Conservation (phyloP, 2,888 invertebrate genomes). For the Andrena marginata region DNA sequence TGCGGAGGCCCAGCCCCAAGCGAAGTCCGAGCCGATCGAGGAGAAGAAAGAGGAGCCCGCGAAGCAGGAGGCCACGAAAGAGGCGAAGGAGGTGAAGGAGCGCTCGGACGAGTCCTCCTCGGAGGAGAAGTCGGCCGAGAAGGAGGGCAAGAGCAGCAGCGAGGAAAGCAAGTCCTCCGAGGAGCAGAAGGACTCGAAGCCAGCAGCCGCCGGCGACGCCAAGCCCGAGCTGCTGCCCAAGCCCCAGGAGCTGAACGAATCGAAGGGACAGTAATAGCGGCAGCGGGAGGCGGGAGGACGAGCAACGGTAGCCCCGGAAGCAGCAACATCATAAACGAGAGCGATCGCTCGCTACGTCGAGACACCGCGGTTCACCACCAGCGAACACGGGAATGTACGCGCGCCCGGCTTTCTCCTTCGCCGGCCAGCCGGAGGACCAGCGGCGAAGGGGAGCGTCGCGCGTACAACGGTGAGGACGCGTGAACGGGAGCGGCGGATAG, state of each 20-base stretch:
- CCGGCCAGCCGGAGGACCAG: slow-evolving; percentile 29
- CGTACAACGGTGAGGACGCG: slow-evolving; percentile 51
- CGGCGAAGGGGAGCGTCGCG: slow-evolving; percentile 60
- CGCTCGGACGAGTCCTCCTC: slow-evolving; percentile 64
- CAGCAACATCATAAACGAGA: slow-evolving; percentile 63
- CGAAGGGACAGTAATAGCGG: slow-evolving; percentile 24
- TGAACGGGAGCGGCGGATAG: slow-evolving; percentile 56
- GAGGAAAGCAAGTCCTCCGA: slow-evolving; percentile 69
- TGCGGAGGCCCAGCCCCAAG: slow-evolving; percentile 52
- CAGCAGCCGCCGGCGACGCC: slow-evolving; percentile 46
- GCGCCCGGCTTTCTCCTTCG: slow-evolving; percentile 67
- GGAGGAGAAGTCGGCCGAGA: slow-evolving; percentile 63
- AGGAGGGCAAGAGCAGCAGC: slow-evolving; percentile 69
- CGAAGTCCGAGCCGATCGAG: slow-evolving; percentile 45
- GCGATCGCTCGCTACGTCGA: slow-evolving; percentile 72
- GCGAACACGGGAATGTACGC: slow-evolving; percentile 26
- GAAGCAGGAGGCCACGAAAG: slow-evolving; percentile 80
- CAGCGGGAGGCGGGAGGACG: slow-evolving; percentile 53
- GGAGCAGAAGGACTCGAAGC: slow-evolving; percentile 65
- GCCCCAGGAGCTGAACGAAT: slow-evolving; percentile 57
- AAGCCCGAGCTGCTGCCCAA: slow-evolving; percentile 70
- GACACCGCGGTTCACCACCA: slow-evolving; percentile 43
- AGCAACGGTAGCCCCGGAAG: slow-evolving; percentile 63
- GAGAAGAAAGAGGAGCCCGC: slow-evolving; percentile 75
- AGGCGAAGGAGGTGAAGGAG: slow-evolving; percentile 77